Percentiles rank a stretch among this genome's conserved stretches.
Evolutionary conservation across 1,140 invertebrate genomes (phyloP).

Genomic region (Ctenoplectra terminalis): DNA sequence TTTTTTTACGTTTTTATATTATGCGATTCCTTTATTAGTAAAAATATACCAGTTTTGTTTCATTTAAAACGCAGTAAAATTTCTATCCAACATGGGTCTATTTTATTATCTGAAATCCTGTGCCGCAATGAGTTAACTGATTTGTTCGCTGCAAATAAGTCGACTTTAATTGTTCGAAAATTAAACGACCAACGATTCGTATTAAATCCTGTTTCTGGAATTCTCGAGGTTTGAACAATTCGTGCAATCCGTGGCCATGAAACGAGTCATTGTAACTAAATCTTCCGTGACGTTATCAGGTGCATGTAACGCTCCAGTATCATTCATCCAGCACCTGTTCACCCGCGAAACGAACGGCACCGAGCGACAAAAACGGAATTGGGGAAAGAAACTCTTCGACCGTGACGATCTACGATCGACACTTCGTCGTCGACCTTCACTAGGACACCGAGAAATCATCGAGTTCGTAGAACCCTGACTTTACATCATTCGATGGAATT

Average conservation of each 20-base stretch:
- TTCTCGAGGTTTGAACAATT: not conserved
- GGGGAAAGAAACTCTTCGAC: conserved; percentile 42
- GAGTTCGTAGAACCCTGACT: not conserved
- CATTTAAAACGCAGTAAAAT: too few species aligned
- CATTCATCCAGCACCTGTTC: conserved; percentile 62
- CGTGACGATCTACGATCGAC: conserved; percentile 52
- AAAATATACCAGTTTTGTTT: too few species aligned
- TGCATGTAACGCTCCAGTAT: conserved; percentile 43
- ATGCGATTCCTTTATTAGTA: too few species aligned
- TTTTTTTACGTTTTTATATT: too few species aligned
- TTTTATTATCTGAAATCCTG: too few species aligned
- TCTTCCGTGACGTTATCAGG: conserved; percentile 35
- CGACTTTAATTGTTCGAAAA: not conserved
- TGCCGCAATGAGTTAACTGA: too few species aligned
- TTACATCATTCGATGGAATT: not conserved
- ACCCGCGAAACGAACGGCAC: conserved; percentile 52
- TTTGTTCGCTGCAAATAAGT: too few species aligned
- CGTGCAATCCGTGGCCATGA: not conserved
- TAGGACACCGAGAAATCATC: conserved; percentile 34
- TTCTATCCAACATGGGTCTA: too few species aligned
- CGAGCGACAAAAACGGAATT: conserved; percentile 64
- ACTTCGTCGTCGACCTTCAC: conserved; percentile 56
- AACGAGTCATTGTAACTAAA: conserved; percentile 36
- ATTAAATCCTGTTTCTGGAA: not conserved
- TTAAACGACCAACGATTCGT: not conserved